Percentiles rank a stretch among this genome's conserved stretches.
Conservation (phyloP, 2,113 vertebrate genomes). For the Meleagris gallopavo region DNA sequence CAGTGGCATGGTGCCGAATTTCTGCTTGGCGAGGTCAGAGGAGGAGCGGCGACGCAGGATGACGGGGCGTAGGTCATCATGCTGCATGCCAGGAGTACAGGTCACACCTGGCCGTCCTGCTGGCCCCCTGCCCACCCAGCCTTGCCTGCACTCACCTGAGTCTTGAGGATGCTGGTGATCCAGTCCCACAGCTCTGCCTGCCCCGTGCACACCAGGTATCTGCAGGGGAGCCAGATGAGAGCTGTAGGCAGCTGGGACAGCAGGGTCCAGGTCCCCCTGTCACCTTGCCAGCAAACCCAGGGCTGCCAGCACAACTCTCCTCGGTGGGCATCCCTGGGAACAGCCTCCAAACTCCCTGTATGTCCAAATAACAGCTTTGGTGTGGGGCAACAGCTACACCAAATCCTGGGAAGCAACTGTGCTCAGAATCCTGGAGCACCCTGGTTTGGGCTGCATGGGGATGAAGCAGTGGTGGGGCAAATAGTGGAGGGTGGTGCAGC, state of each 20-base stretch:
- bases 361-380: neutral
- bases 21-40: conserved; percentile 92
- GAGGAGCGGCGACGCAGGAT: conserved; percentile 90
- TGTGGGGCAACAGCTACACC: accelerated
- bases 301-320: neutral
- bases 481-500: neutral
- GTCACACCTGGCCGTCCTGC: neutral
- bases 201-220: conserved; percentile 87
- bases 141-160: conserved; percentile 82
- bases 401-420: neutral
- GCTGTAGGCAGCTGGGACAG: neutral
- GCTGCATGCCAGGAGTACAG: conserved; percentile 65
- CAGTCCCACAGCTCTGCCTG: conserved; percentile 95
- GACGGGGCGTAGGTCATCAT: conserved; percentile 85
- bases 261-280: accelerated
- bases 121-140: accelerated
- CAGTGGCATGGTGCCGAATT: conserved; percentile 96
- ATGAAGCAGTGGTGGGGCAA: neutral
- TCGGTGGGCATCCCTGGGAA: neutral
- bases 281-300: neutral
- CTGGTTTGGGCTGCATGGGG: accelerated
- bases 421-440: neutral
- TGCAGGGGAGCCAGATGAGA: conserved; percentile 51
- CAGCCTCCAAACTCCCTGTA: neutral
- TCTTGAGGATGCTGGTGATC: conserved; percentile 92